phyloP scores from a whole-genome alignment of 2,797 vertebrate species.

The Sparidentex hasta region DNA sequence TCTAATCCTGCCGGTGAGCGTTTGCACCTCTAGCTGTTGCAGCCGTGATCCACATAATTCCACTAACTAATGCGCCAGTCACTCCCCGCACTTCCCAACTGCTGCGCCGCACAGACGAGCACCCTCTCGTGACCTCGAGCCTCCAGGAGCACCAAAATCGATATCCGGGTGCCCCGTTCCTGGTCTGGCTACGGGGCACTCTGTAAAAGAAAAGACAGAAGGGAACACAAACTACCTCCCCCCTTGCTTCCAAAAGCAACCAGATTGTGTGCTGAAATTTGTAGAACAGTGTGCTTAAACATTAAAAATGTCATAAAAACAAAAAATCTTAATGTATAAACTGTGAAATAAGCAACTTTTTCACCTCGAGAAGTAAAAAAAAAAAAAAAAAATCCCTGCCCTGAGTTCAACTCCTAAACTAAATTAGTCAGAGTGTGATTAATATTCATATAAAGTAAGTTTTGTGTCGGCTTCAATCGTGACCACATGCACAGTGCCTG shows the following conservation, averaged over 20 bases:
- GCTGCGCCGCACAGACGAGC: conserved; percentile 60
- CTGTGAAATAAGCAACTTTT: not conserved
- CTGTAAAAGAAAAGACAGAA: conserved; percentile 21
- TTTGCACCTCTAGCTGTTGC: conserved; percentile 81
- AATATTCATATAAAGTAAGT: conserved; percentile 25
- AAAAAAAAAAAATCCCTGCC: not conserved
- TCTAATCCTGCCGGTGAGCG: conserved; percentile 84
- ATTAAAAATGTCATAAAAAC: not conserved
- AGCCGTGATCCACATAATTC: conserved; percentile 84
- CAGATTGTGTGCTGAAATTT: not conserved
- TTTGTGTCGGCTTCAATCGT: conserved; percentile 12
- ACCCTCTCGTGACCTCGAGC: conserved; percentile 72
- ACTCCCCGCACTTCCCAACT: conserved; percentile 69
- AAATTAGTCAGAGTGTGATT: conserved; percentile 13
- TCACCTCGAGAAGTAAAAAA: conserved; percentile 11
- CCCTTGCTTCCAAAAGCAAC: too few species aligned
- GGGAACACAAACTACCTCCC: not conserved
- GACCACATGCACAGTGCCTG: not conserved
- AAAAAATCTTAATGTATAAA: not conserved
- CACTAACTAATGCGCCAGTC: conserved; percentile 84
- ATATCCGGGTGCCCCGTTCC: conserved; percentile 38
- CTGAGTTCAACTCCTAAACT: conserved; percentile 17
- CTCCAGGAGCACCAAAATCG: conserved; percentile 56
- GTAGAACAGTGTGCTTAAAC: not conserved
- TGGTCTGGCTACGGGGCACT: conserved; percentile 15